Evolutionary conservation across 2,888 invertebrate species (phyloP).

Genomic region (Prenolepis imparis): DNA sequence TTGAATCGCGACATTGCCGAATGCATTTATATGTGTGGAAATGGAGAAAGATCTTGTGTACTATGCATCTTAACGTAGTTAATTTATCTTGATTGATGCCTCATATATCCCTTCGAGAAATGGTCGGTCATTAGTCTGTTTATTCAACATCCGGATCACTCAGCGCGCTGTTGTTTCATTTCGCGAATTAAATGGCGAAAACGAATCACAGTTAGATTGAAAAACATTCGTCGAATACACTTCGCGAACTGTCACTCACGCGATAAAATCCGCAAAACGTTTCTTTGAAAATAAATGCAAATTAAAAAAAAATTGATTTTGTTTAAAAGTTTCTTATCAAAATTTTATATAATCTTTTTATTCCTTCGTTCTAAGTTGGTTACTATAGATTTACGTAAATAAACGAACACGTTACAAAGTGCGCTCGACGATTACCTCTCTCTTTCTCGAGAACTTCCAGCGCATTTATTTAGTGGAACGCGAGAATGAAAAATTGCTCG

Average conservation of each 20-base stretch:
- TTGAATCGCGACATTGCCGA: constrained; percentile 13
- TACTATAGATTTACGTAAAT: constrained; percentile 26
- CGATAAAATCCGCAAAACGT: not conserved
- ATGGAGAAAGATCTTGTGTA: not conserved
- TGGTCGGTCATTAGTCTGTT: not conserved
- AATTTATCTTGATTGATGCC: constrained; percentile 26
- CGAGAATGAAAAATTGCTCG: constrained; percentile 70
- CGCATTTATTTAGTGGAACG: constrained; percentile 77
- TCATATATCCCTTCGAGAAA: not conserved
- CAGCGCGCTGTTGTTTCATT: constrained; percentile 3
- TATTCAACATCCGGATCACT: constrained; percentile 34
- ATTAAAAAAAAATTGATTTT: not conserved
- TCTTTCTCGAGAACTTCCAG: constrained; percentile 65
- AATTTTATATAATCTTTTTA: not conserved
- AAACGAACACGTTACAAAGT: not conserved
- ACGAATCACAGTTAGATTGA: not conserved
- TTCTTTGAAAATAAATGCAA: not conserved
- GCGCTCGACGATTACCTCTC: constrained; percentile 7
- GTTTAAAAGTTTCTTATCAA: not conserved
- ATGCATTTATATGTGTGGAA: not conserved
- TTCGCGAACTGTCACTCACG: constrained; percentile 1
- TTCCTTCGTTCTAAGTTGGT: not conserved
- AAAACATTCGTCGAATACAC: not conserved
- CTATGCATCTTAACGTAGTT: not conserved
- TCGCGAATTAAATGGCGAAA: constrained; percentile 17